A percentile compares a stretch with the other conserved stretches of the same genome.
Conservation (phyloP, 2,113 vertebrate genomes). For the Vidua macroura region DNA sequence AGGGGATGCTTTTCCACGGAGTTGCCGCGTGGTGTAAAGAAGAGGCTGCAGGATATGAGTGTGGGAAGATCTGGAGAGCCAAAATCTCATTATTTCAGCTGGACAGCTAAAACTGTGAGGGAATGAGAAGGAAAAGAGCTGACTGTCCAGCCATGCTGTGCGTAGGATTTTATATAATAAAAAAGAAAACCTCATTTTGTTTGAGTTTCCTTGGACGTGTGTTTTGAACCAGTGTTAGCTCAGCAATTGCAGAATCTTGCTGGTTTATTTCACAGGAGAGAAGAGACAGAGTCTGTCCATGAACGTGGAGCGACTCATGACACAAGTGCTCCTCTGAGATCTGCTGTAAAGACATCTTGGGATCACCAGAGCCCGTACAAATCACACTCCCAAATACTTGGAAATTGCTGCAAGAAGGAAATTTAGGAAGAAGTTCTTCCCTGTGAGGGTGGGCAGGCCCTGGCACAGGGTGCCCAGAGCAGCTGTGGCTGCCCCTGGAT, state of each 20-base stretch:
- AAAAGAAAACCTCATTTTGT: neutral
- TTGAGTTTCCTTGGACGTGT: neutral
- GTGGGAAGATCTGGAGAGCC: neutral
- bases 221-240: neutral
- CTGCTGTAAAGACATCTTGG: neutral
- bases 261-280: neutral
- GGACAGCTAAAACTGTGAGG: neutral
- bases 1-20: neutral
- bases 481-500: neutral
- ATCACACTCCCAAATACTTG: neutral
- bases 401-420: neutral
- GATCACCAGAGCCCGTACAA: neutral
- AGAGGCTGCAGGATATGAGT: neutral
- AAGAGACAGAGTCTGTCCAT: neutral
- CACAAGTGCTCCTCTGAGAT: fast-evolving
- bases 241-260: neutral
- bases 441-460: neutral
- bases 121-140: neutral
- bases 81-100: neutral
- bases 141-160: neutral
- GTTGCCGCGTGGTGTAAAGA: neutral
- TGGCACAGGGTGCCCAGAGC: neutral
- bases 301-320: fast-evolving
- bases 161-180: neutral
- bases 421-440: neutral